These are phyloP conservation scores for Sitodiplosis mosellana DNA, from an alignment of 1,140 invertebrate species.

Conservation along the genomic window DNA sequence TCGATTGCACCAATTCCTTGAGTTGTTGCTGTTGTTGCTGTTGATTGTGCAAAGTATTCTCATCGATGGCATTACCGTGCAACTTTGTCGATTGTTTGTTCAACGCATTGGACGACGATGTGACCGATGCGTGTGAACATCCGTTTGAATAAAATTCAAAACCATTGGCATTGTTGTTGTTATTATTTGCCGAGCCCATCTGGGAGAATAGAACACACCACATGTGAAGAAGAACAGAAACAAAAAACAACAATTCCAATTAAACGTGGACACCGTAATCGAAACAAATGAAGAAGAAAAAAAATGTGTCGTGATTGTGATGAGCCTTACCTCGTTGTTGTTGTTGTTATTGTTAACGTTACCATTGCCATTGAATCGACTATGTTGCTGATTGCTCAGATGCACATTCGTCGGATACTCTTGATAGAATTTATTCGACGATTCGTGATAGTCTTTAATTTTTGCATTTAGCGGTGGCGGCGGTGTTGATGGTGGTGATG, in stretches of 20 bases:
- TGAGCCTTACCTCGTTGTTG: not conserved
- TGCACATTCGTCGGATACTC: too few relatives aligned
- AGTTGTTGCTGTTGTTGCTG: constrained; percentile 1
- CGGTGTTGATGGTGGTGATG: too few relatives aligned
- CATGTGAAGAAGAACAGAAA: constrained; percentile 1
- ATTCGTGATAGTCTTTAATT: too few relatives aligned
- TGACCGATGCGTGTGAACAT: too few relatives aligned
- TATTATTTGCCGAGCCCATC: not conserved
- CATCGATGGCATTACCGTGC: constrained; percentile 1
- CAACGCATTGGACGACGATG: too few relatives aligned
- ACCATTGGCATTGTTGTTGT: not conserved
- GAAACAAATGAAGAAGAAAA: too few relatives aligned
- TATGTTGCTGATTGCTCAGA: constrained; percentile 1
- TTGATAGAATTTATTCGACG: too few relatives aligned
- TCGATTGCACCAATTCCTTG: not conserved
- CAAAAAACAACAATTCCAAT: too few relatives aligned
- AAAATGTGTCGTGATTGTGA: too few relatives aligned
- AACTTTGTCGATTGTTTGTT: too few relatives aligned
- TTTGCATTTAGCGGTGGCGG: too few relatives aligned
- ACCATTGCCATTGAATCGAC: not conserved
- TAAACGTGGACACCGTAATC: too few relatives aligned
- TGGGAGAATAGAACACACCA: constrained; percentile 3
- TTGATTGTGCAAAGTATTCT: not conserved
- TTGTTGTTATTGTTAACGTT: not conserved
- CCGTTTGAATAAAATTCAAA: not conserved